Evolutionary conservation across 2,888 invertebrate genomes (phyloP).

Genomic region (Stenurella melanura): DNA sequence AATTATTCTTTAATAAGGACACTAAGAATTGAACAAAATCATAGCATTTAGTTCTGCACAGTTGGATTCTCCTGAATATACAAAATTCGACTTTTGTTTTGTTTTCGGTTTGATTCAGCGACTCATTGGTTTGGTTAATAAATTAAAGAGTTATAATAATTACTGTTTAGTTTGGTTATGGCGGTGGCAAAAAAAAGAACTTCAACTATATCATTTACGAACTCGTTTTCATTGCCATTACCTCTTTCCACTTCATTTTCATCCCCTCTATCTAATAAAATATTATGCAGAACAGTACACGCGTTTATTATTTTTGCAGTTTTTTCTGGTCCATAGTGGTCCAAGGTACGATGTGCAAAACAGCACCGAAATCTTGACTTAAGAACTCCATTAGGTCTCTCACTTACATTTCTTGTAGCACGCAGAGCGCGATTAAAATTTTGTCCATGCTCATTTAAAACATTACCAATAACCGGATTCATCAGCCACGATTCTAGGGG

Average conservation of each 20-base stretch:
- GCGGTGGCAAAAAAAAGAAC: too few relatives aligned
- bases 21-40: not conserved
- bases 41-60: not conserved
- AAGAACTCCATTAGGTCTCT: not conserved
- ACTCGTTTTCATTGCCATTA: not conserved
- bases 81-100: not conserved
- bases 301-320: too few relatives aligned
- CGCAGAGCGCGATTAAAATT: not conserved
- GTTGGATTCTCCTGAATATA: too few relatives aligned
- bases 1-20: not conserved
- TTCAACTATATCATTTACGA: not conserved
- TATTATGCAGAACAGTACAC: not conserved
- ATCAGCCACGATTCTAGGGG: not conserved
- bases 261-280: not conserved
- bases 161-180: not conserved
- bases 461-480: not conserved
- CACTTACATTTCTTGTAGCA: not conserved
- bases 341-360: not conserved
- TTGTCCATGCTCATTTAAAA: not conserved
- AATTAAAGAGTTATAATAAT: not conserved
- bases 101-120: not conserved
- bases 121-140: not conserved
- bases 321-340: constrained; percentile 1
- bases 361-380: not conserved
- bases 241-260: constrained; percentile 1